Base-by-base conservation (phyloP, 2,113 vertebrate genomes). In the Bufo bufo region DNA sequence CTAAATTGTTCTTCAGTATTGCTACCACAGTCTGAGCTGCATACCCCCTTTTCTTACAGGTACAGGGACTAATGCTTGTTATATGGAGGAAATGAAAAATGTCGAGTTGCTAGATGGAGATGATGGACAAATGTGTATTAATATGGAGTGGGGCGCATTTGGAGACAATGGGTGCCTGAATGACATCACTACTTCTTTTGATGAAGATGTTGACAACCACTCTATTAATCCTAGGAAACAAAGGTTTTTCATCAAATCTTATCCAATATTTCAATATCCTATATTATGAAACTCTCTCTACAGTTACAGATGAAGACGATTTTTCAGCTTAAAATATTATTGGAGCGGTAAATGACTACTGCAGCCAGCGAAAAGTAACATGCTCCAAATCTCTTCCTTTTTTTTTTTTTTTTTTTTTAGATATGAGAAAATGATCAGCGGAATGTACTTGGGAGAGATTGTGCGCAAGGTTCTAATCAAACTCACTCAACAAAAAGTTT, bases 131-230 rank as follows among this genome's bases (percentile, higher is more conserved):
- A 96, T 96, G 95, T 96, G 95, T 90, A 91, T 95, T 90, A 96
- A 96, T 89, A 96, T 92, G 93, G 95, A 96, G 75, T 96, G 95
- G 94, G 96, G 95, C 0, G 95, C 94, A 58, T 96, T 96, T 0
- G 96, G 96, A 45, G 95, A 96, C 3, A 93, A 95, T 0, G 94
- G 94, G 63, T 93, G 92, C 33, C 88, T 96, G 78, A 87, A 90
- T 0, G 17, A 82, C 13, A 1, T 95, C 82, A 90, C 92, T 77
- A 96, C 94, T 1, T 0, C 16, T 10, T 96, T 94, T 0, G 96
- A 96, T 72, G 16, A 0, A 0, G 19, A 84, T 19, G 94, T 96
- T 85, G 94, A 96, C 0, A 49, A 90, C 54, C 83, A 65, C 2
- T 95, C 94, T 77, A 93, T 95, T 91, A 96, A 96, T 11, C 74